Evolutionary conservation across 2,113 vertebrate genomes (phyloP).

Genomic region (Phocoena sinus): DNA sequence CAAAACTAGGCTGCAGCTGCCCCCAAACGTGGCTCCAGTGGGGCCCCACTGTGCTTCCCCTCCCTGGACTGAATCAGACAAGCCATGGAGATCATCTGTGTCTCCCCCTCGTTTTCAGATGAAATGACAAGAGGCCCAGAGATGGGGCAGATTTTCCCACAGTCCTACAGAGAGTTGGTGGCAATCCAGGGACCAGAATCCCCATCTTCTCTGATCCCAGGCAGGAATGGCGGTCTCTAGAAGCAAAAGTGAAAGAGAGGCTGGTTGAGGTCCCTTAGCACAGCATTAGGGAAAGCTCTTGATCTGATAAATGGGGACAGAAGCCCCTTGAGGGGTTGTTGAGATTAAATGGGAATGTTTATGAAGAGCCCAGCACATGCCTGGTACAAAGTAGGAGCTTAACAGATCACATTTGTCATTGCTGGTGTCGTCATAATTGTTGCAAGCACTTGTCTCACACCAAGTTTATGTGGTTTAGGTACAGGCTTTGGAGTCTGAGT

Average conservation of each 20-base stretch:
- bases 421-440: neutral
- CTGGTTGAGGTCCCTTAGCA: neutral
- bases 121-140: neutral
- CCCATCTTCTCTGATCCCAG: neutral
- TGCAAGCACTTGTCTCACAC: neutral
- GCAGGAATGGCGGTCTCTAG: neutral
- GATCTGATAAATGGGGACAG: neutral
- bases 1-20: neutral
- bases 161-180: no score
- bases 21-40: accelerated
- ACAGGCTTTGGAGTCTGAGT: neutral
- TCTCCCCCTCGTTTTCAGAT: neutral
- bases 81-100: neutral
- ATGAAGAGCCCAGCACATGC: neutral
- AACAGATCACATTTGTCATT: neutral
- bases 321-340: neutral
- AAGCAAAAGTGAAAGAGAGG: neutral
- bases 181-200: neutral
- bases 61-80: neutral
- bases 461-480: neutral
- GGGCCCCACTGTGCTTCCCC: neutral
- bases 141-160: neutral
- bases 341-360: neutral
- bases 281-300: neutral
- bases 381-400: neutral